These are phyloP conservation scores for Drosophila tanythrix DNA, from an alignment of 2,888 invertebrate species.

Conservation along the genomic window DNA sequence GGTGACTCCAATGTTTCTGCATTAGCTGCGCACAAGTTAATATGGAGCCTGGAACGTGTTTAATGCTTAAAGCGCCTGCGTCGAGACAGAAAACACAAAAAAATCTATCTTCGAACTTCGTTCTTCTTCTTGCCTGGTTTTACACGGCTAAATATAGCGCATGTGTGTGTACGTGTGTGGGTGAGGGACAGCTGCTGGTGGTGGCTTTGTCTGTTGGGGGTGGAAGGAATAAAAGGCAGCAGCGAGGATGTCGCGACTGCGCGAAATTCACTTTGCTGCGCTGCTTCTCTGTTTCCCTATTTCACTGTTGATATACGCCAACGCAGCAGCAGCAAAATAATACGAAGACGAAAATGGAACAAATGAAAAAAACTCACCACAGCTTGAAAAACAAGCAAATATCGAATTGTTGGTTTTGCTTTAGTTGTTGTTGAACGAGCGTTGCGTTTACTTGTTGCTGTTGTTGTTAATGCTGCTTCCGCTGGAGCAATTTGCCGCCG, in stretches of 20 bases:
- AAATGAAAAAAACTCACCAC: constrained; percentile 28
- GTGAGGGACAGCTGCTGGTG: constrained; percentile 72
- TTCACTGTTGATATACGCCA: constrained; percentile 20
- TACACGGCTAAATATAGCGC: constrained; percentile 45
- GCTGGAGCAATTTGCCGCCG: constrained; percentile 27
- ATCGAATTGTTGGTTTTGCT: constrained; percentile 24
- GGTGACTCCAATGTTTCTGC: constrained; percentile 37
- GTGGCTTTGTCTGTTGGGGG: constrained; percentile 56
- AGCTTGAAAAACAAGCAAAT: constrained; percentile 34
- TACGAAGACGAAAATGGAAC: constrained; percentile 24
- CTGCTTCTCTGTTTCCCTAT: constrained; percentile 11
- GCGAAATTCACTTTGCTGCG: constrained; percentile 53
- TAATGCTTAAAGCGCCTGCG: constrained; percentile 24
- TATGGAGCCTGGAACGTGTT: constrained; percentile 41
- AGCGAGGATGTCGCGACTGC: constrained; percentile 59
- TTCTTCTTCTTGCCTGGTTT: constrained; percentile 24
- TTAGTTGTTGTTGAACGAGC: constrained; percentile 10
- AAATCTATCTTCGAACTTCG: constrained; percentile 52
- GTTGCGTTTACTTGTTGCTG: constrained; percentile 60
- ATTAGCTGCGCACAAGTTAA: constrained; percentile 66
- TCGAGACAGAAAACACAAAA: constrained; percentile 12
- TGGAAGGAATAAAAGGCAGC: constrained; percentile 44
- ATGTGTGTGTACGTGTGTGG: constrained; percentile 41
- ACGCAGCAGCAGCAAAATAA: constrained; percentile 19
- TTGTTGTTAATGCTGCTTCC: constrained; percentile 24